A percentile compares a stretch with the other conserved stretches of the same genome.
These are phyloP conservation scores for Drosophila arizonae DNA, from an alignment of 1,140 invertebrate species.

Conservation along the genomic window DNA sequence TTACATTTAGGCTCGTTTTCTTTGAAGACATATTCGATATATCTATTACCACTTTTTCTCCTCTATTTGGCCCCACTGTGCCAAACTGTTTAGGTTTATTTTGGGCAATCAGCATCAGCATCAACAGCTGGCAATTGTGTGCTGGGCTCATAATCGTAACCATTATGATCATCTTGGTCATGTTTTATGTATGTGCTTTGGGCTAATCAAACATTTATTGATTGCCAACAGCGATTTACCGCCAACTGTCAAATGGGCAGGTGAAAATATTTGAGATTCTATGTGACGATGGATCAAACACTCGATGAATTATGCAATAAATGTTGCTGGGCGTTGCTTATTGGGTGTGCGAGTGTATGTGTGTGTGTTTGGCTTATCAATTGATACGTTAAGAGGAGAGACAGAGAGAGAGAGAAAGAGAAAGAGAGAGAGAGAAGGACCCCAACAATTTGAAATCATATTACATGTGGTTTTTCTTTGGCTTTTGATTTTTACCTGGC, in stretches of 20 bases:
- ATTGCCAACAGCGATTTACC: conserved; percentile 38
- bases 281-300: not conserved
- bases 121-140: not conserved
- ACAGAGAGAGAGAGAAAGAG: conserved; percentile 13
- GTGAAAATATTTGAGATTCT: conserved; percentile 58
- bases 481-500: conserved; percentile 37
- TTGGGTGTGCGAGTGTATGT: conserved; percentile 3
- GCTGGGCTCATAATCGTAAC: conserved; percentile 32
- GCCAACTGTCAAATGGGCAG: conserved; percentile 31
- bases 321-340: not conserved
- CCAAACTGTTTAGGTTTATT: conserved; percentile 29
- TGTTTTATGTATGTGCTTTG: conserved; percentile 69
- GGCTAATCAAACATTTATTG: conserved; percentile 66
- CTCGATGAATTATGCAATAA: conserved; percentile 4
- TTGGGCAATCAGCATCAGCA: conserved; percentile 32
- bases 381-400: conserved; percentile 25
- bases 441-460: conserved; percentile 5
- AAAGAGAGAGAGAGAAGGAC: conserved; percentile 3
- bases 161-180: conserved; percentile 38
- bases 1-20: too few species aligned
- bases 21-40: too few species aligned
- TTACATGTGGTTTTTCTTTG: conserved; percentile 6
- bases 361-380: conserved; percentile 1
- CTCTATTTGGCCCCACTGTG: conserved; percentile 32
- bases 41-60: not conserved